phyloP scores from a whole-genome alignment of 2,888 invertebrate genomes.

The Melolontha melolontha region DNA sequence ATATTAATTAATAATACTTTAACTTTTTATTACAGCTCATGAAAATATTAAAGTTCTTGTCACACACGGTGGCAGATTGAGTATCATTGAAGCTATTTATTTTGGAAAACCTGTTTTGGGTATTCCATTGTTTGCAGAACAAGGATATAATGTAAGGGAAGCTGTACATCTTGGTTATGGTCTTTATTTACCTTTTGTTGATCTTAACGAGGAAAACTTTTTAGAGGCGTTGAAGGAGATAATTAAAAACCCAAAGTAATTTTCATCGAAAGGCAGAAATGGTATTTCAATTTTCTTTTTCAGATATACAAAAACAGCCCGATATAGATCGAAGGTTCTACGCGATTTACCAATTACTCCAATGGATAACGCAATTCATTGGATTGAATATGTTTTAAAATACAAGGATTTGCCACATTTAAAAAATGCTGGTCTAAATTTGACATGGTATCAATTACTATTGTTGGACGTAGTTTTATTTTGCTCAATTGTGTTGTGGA shows the following conservation, averaged over 20 bases:
- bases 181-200: conserved; percentile 41
- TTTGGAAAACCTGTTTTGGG: conserved; percentile 49
- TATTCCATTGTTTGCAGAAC: conserved; percentile 50
- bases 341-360: conserved; percentile 46
- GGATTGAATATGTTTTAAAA: conserved; percentile 50
- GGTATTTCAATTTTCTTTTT: background rate
- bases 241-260: conserved; percentile 46
- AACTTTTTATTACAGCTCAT: conserved; percentile 42
- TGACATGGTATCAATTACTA: conserved; percentile 49
- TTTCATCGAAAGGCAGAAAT: background rate
- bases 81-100: conserved; percentile 49
- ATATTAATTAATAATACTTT: too few relatives aligned
- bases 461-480: conserved; percentile 48
- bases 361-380: conserved; percentile 48
- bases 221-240: conserved; percentile 44
- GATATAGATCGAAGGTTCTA: conserved; percentile 42
- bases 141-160: conserved; percentile 45
- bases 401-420: conserved; percentile 49
- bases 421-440: conserved; percentile 45
- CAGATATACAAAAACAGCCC: conserved; percentile 42
- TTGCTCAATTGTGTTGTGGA: conserved; percentile 4
- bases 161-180: conserved; percentile 47
- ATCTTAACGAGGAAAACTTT: conserved; percentile 47
- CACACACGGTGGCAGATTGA: conserved; percentile 51
- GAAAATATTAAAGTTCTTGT: conserved; percentile 50